Base-by-base conservation (phyloP, 2,797 vertebrate genomes). In the Erethizon dorsatum region DNA sequence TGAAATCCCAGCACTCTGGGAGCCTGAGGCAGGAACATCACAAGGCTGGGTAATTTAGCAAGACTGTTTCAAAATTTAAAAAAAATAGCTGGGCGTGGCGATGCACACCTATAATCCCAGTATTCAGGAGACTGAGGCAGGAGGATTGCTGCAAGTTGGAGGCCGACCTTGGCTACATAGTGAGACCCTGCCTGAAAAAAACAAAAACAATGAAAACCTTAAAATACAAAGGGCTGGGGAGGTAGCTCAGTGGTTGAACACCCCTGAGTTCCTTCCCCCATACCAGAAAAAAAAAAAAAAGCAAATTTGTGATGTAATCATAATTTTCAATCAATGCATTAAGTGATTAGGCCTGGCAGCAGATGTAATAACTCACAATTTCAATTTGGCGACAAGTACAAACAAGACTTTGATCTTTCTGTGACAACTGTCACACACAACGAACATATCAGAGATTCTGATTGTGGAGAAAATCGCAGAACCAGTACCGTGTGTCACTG, bases 361-460 rank as follows among this genome's bases (percentile, higher is more conserved):
- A 56, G 45, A 18, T 24, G 56, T 63, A 13, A 17, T 4, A 14
- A 71, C 11, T 31, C 28, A 6, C 26, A 6, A 11, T 31, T 88
- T 50, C 73, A n/a, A 22, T 63, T 6, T 3, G 61, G 83, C 0
- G 0, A 82, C 3, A 0, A n/a, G 67, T 14, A 18, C 15, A 57
- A 45, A 84, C 1, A 5, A 65, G 33, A 18, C 13, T 45, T 7
- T 1, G 63, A 41, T 47, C 24, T 65, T n/a, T 45, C 63, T 28
- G 54, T 31, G 6, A 57, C 45, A 6, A 9, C 22, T 5, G 22
- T 24, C 14, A 14, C 0, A 10, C 0, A 14, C 33, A 1, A 26
- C 0, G 45, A 57, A 85, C 85, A 22, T 0, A 14, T 0, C 2
- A 3, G 78, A 0, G 3, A 41, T 12, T 56, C 20, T 2, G 6